Evolutionary conservation across 1,140 invertebrate species (phyloP), one percentile per base, ranked within the genome.

Genomic region (Drosophila guanche): DNA sequence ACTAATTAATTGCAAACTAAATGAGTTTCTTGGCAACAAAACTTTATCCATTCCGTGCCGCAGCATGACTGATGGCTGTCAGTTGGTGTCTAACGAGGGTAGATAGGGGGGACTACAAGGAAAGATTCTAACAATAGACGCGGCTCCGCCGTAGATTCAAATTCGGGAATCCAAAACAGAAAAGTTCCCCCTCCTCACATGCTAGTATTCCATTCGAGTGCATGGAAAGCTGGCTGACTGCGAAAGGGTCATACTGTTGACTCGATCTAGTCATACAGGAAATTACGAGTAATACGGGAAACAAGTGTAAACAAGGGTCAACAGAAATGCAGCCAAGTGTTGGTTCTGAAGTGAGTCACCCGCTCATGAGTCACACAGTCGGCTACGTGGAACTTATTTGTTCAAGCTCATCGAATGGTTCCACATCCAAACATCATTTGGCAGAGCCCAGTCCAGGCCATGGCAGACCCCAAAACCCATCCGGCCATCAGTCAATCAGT

Each of bases 1-100:
- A 76, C 80, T 84, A 84, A 84, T 84, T 84, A 84, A 84, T 84
- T 84, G 79, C 79, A 84, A 84, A 79, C 79, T 84, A 84, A 84
- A 84, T 84, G 80, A 81, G 78, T 77, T 81, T 67, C 63, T 63
- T 54, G 61, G 63, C 79, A 54, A 37, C 45, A 72, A 75, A 79
- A 80, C 71, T 80, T 80, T 80, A 61, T 54, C 77, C 50, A 16
- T 16, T 40, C 14, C 50, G 6, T 52, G 50, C 50, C 66, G 41
- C 66, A 69, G 62, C 66, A 68, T 56, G 56, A 43, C 62, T 65
- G 62, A 65, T 42, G 63, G 58, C 62, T 65, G 62, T 50, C 61
- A 50, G 62, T 65, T 51, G 48, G 62, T 37, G 45, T 45, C 33
- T 16, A 14, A n/a, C 33, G 4, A 29, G 14, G 2, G 16, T 20